Evolutionary conservation across 2,888 invertebrate species (phyloP).

Genomic region (Sarcophaga variegata): DNA sequence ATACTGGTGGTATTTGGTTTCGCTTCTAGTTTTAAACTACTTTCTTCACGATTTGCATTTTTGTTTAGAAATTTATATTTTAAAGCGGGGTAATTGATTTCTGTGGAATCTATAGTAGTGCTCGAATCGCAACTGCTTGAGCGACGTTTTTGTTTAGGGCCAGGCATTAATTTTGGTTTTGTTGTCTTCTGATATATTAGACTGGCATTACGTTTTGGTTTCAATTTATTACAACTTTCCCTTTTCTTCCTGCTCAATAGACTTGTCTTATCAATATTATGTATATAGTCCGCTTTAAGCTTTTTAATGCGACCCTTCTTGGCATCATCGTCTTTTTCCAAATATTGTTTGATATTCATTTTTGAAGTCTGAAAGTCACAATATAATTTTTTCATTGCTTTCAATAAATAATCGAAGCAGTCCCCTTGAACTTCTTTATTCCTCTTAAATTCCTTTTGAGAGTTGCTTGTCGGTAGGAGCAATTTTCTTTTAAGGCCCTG

Average conservation of each 20-base stretch:
- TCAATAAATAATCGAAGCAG: constrained; percentile 39
- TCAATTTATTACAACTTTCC: neutral
- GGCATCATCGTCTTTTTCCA: neutral
- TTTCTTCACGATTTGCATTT: neutral
- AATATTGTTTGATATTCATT: neutral
- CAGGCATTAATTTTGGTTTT: neutral
- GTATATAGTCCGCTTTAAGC: neutral
- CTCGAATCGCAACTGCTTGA: neutral
- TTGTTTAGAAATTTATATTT: neutral
- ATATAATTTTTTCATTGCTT: constrained; percentile 26
- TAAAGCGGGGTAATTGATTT: neutral
- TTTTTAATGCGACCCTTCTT: neutral
- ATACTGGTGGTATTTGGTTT: neutral
- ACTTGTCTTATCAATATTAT: neutral
- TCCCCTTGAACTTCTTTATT: constrained; percentile 25
- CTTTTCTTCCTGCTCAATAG: neutral
- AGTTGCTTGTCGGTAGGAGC: neutral
- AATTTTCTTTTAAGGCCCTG: neutral
- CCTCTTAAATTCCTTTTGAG: neutral
- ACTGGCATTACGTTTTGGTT: constrained; percentile 15
- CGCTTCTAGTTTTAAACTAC: neutral
- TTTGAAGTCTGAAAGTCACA: neutral
- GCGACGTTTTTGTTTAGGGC: neutral
- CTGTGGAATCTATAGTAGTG: neutral
- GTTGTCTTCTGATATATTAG: constrained; percentile 17